Conservation (phyloP, 2,113 vertebrate genomes). For the Gallinago jamesoni region DNA sequence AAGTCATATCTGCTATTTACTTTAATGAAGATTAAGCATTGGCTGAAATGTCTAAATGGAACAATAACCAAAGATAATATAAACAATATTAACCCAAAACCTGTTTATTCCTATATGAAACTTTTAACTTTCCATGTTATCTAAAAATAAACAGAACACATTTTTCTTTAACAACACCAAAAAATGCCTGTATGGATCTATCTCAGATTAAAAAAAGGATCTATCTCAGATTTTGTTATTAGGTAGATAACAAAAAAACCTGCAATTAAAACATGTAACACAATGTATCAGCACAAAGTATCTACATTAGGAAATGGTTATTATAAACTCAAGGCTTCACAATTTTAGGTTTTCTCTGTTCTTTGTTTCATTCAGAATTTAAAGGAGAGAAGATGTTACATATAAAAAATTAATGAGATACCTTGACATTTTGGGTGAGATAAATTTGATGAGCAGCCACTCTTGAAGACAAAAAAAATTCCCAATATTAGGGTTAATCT, state of each 20-base stretch:
- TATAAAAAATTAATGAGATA: background rate
- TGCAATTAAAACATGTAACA: background rate
- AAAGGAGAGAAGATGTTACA: background rate
- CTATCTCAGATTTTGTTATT: background rate
- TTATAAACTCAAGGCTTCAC: background rate
- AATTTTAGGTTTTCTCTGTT: background rate
- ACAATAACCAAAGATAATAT: background rate
- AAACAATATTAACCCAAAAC: background rate
- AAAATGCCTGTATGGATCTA: background rate
- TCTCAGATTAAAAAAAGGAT: background rate
- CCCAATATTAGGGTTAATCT: background rate
- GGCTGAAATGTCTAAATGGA: background rate
- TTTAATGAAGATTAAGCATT: background rate
- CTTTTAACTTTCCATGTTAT: background rate
- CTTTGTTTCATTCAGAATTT: background rate
- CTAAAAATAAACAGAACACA: background rate
- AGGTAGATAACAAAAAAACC: background rate
- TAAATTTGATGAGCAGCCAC: background rate
- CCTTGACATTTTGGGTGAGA: background rate
- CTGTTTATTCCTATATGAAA: background rate
- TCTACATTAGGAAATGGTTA: background rate
- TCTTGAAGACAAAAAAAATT: background rate
- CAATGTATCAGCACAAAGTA: background rate
- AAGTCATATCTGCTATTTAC: background rate
- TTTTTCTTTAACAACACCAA: background rate